phyloP scores from a whole-genome alignment of 2,113 vertebrate species.

The Aythya baeri region DNA sequence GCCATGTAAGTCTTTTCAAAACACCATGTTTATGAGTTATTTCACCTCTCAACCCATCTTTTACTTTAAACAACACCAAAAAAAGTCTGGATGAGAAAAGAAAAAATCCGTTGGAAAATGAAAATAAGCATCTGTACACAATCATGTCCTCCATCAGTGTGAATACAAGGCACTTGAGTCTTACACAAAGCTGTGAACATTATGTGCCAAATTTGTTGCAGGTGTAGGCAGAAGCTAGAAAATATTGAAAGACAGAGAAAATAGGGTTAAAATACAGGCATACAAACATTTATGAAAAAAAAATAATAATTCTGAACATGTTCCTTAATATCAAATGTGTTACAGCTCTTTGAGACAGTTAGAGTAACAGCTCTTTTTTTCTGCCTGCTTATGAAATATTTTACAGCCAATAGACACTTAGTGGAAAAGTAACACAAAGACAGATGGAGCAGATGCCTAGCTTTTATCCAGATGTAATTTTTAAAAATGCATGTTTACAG shows the following conservation, averaged over 20 bases:
- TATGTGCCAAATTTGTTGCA: constrained; percentile 42
- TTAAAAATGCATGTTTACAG: constrained; percentile 37
- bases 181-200: constrained; percentile 45
- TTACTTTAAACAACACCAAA: neutral
- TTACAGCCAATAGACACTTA: neutral
- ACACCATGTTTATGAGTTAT: neutral
- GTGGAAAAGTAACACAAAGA: neutral
- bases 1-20: neutral
- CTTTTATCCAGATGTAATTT: neutral
- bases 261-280: neutral
- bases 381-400: neutral
- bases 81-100: constrained; percentile 21
- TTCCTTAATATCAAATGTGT: neutral
- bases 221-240: constrained; percentile 42
- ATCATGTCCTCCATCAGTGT: constrained; percentile 2
- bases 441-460: neutral
- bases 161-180: constrained; percentile 25
- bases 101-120: constrained; percentile 13
- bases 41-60: constrained; percentile 22
- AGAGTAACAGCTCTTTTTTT: neutral
- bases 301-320: neutral
- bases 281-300: neutral
- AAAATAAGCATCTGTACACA: constrained; percentile 40
- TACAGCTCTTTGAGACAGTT: neutral
- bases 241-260: neutral